phyloP scores from a whole-genome alignment of 2,888 invertebrate species.

The Dasysyrphus albostriatus region DNA sequence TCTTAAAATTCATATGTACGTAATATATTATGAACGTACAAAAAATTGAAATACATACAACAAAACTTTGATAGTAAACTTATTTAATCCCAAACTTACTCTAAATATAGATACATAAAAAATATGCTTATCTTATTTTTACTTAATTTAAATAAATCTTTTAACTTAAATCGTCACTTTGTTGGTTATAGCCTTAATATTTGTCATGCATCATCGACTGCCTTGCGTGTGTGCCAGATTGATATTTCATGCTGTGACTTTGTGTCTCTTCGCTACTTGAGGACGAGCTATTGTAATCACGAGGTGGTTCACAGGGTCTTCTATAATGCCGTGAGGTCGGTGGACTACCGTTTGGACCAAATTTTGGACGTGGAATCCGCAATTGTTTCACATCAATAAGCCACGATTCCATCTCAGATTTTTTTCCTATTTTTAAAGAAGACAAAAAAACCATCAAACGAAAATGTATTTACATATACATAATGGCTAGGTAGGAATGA shows the following conservation, averaged over 20 bases:
- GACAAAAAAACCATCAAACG: constrained; percentile 10
- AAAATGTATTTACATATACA: neutral
- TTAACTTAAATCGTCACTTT: neutral
- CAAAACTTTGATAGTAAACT: neutral
- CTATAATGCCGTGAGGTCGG: constrained; percentile 78
- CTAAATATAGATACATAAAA: neutral
- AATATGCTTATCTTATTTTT: neutral
- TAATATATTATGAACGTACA: no score
- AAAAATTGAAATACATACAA: neutral
- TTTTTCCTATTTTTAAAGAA: constrained; percentile 18
- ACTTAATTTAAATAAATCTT: neutral
- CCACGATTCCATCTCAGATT: constrained; percentile 91
- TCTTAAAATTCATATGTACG: no score
- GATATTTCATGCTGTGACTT: constrained; percentile 85
- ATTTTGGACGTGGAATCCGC: constrained; percentile 93
- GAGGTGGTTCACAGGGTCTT: constrained; percentile 90
- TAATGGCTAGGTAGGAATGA: constrained; percentile 17
- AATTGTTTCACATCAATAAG: constrained; percentile 92
- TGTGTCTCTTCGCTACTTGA: constrained; percentile 76
- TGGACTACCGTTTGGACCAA: constrained; percentile 85
- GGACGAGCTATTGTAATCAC: constrained; percentile 90
- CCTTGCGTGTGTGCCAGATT: constrained; percentile 90
- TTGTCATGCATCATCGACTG: constrained; percentile 90
- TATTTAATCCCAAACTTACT: neutral
- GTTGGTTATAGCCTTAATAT: constrained; percentile 78